phyloP scores from a whole-genome alignment of 2,113 vertebrate genomes.

The Willisornis vidua region DNA sequence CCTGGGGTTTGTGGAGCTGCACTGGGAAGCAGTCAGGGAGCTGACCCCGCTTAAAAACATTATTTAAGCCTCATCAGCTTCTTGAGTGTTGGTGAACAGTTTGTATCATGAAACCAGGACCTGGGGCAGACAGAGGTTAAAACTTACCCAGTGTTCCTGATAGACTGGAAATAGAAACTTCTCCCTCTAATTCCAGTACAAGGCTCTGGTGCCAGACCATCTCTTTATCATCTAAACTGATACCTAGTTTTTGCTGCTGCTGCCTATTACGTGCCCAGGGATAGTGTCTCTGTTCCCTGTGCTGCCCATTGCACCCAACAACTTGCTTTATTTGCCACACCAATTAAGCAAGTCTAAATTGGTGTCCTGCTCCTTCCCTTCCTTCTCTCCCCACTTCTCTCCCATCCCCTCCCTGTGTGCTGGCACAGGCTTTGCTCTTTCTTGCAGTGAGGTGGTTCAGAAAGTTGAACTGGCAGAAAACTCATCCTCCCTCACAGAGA shows the following conservation, averaged over 20 bases:
- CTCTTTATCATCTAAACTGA: not conserved
- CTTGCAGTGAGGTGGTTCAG: not conserved
- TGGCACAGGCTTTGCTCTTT: not conserved
- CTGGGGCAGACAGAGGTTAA: conserved; percentile 41
- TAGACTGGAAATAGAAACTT: not conserved
- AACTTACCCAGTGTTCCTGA: not conserved
- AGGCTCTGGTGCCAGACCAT: not conserved
- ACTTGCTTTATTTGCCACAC: not conserved
- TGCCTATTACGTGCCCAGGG: not conserved
- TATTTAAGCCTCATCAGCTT: conserved; percentile 39
- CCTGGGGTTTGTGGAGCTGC: not conserved
- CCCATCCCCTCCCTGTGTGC: not conserved
- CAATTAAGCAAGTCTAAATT: not conserved
- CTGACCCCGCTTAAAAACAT: conserved; percentile 9
- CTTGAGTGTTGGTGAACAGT: conserved; percentile 20
- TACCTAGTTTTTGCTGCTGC: not conserved
- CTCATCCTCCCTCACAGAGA: not conserved
- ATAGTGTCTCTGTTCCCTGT: not conserved
- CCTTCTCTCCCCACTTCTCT: not conserved
- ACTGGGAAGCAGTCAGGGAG: conserved; percentile 11
- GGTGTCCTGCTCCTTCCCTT: not conserved
- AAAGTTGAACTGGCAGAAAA: not conserved
- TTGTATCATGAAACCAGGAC: conserved; percentile 23
- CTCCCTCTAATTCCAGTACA: not conserved
- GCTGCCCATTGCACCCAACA: not conserved